These are phyloP conservation scores for Borostomias antarcticus DNA, from an alignment of 2,797 vertebrate species.

Conservation along the genomic window DNA sequence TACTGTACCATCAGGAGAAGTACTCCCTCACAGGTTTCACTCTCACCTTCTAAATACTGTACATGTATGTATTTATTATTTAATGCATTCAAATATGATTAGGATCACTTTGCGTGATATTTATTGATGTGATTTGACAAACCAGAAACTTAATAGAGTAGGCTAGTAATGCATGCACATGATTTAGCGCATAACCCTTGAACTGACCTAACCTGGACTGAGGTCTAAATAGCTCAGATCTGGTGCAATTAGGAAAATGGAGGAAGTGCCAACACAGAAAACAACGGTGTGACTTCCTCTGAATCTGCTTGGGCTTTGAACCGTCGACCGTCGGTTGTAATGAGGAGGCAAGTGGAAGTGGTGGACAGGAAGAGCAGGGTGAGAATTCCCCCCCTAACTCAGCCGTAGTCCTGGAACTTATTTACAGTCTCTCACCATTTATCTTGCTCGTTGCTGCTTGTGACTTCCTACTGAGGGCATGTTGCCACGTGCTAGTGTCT, in stretches of 20 bases:
- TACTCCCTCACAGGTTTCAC: conserved; percentile 15
- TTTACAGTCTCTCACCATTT: not conserved
- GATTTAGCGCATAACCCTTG: not conserved
- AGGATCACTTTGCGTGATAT: not conserved
- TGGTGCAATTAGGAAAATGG: not conserved
- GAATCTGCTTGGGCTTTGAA: not conserved
- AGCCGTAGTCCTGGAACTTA: not conserved
- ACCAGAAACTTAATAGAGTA: not conserved
- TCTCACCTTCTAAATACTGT: not conserved
- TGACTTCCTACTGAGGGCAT: conserved; percentile 12
- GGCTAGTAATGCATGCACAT: not conserved
- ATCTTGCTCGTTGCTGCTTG: conserved; percentile 16
- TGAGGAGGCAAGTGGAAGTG: not conserved
- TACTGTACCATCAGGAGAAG: not conserved
- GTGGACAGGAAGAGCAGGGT: conserved; percentile 1
- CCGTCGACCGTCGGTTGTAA: not conserved
- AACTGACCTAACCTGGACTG: not conserved
- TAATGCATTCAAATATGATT: not conserved
- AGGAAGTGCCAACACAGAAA: not conserved
- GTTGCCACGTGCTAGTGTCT: conserved; percentile 11
- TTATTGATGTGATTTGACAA: not conserved
- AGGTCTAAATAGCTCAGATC: not conserved
- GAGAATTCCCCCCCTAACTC: not conserved
- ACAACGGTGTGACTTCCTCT: not conserved
- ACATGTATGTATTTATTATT: not conserved